A percentile compares a stretch with the other conserved stretches of the same genome.
phyloP scores from a whole-genome alignment of 2,888 invertebrate genomes.

The Falcaria lacertinaria region DNA sequence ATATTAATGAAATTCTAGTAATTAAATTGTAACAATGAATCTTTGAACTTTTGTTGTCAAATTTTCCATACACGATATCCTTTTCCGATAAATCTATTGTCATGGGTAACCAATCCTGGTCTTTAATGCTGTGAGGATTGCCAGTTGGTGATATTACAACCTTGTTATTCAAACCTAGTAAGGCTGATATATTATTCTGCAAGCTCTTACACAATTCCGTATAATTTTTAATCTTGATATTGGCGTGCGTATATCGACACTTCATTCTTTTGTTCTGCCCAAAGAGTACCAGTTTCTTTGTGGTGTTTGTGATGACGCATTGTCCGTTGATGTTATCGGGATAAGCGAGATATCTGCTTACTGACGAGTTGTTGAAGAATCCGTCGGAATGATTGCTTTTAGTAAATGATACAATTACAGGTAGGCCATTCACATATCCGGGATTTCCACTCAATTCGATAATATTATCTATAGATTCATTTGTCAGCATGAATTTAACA shows the following conservation, averaged over 20 bases:
- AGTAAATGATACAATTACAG: slow-evolving; percentile 72
- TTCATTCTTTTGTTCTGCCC: slow-evolving; percentile 67
- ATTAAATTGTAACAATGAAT: slow-evolving; percentile 55
- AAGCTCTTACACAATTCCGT: slow-evolving; percentile 44
- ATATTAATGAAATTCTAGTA: slow-evolving; percentile 41
- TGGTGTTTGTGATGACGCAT: slow-evolving; percentile 54
- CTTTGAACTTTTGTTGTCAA: slow-evolving; percentile 32
- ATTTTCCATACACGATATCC: slow-evolving; percentile 39
- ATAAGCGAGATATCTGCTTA: slow-evolving; percentile 27
- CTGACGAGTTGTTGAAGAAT: slow-evolving; percentile 43
- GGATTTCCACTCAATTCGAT: slow-evolving; percentile 85
- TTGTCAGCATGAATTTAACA: slow-evolving; percentile 50
- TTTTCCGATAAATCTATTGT: slow-evolving; percentile 19
- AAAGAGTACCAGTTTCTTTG: slow-evolving; percentile 60
- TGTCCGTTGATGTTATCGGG: slow-evolving; percentile 60
- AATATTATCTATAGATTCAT: slow-evolving; percentile 39
- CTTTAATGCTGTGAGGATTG: slow-evolving; percentile 45
- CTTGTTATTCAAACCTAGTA: slow-evolving; percentile 32
- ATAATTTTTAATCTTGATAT: slow-evolving; percentile 25
- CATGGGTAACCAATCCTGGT: slow-evolving; percentile 50
- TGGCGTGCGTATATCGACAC: slow-evolving; percentile 48
- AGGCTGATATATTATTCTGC: slow-evolving; percentile 38
- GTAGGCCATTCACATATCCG: slow-evolving; percentile 84
- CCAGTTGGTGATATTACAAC: slow-evolving; percentile 53
- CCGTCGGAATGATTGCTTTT: slow-evolving; percentile 45